These are phyloP conservation scores for Heliangelus exortis DNA, from an alignment of 2,797 vertebrate species.

Conservation along the genomic window DNA sequence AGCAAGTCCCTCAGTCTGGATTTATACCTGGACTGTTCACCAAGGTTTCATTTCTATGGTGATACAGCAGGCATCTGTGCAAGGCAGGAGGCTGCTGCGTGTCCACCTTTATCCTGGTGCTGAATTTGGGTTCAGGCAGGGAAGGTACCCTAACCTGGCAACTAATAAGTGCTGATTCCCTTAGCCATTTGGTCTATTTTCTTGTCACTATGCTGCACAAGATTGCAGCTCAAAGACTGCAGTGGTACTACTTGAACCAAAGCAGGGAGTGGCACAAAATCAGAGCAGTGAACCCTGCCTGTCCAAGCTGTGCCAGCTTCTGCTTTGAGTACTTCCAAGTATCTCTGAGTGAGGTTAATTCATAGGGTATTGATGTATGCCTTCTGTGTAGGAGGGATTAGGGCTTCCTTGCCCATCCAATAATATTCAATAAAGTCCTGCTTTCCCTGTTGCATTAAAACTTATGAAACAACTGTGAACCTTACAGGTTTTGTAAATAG, in stretches of 20 bases:
- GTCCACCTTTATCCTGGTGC: background rate
- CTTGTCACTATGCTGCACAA: background rate
- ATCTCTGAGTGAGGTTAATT: background rate
- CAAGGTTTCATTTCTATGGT: background rate
- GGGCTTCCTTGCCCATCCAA: no score
- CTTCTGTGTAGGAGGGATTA: no score
- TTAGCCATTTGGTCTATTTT: background rate
- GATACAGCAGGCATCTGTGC: background rate
- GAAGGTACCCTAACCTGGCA: background rate
- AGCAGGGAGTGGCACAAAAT: background rate
- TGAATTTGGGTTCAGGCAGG: background rate
- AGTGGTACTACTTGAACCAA: background rate
- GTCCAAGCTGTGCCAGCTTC: background rate
- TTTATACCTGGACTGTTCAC: background rate
- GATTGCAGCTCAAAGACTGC: background rate
- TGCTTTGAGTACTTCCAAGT: background rate
- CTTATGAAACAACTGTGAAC: no score
- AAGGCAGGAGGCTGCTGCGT: background rate
- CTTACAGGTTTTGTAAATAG: no score
- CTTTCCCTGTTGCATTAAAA: no score
- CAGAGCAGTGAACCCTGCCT: background rate
- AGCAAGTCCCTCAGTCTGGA: no score
- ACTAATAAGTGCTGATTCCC: background rate
- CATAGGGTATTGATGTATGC: background rate
- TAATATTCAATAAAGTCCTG: no score